phyloP scores from a whole-genome alignment of 2,888 invertebrate species.

The Leptinotarsa rubiginosa region DNA sequence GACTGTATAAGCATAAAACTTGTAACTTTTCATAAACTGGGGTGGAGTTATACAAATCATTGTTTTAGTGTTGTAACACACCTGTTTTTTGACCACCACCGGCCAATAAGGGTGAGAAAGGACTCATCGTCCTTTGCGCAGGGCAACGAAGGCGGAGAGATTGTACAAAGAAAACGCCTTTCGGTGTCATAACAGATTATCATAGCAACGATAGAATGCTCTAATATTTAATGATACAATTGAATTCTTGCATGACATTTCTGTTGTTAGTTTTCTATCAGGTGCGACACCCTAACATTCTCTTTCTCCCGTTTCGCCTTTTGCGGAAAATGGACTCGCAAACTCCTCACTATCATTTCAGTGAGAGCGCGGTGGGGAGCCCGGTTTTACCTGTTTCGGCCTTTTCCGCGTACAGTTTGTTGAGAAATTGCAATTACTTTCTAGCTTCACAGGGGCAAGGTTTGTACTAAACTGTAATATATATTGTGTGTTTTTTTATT shows the following conservation, averaged over 20 bases:
- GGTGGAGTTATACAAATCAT: conserved; percentile 56
- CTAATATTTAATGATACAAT: conserved; percentile 52
- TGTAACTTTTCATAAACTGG: conserved; percentile 41
- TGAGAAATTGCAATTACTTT: conserved; percentile 77
- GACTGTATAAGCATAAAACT: conserved; percentile 38
- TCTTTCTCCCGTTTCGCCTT: conserved; percentile 28
- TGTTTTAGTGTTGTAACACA: conserved; percentile 46
- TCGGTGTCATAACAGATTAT: conserved; percentile 58
- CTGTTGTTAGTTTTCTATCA: conserved; percentile 54
- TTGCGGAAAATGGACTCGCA: conserved; percentile 49
- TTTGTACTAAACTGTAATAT: conserved; percentile 52
- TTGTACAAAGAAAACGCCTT: conserved; percentile 55
- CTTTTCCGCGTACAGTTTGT: conserved; percentile 74
- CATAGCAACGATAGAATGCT: conserved; percentile 54
- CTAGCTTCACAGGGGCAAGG: conserved; percentile 70
- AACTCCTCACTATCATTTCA: conserved; percentile 54
- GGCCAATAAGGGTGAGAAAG: conserved; percentile 52
- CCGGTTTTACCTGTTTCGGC: conserved; percentile 63
- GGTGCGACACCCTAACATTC: conserved; percentile 36
- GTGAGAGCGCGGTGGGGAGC: conserved; percentile 56
- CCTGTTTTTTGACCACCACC: conserved; percentile 44
- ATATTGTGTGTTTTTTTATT: not conserved
- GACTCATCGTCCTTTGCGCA: conserved; percentile 53
- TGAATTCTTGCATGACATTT: conserved; percentile 53
- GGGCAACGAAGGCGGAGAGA: conserved; percentile 57